Evolutionary conservation across 2,113 vertebrate genomes (phyloP).

Genomic region (Aramus guarauna): DNA sequence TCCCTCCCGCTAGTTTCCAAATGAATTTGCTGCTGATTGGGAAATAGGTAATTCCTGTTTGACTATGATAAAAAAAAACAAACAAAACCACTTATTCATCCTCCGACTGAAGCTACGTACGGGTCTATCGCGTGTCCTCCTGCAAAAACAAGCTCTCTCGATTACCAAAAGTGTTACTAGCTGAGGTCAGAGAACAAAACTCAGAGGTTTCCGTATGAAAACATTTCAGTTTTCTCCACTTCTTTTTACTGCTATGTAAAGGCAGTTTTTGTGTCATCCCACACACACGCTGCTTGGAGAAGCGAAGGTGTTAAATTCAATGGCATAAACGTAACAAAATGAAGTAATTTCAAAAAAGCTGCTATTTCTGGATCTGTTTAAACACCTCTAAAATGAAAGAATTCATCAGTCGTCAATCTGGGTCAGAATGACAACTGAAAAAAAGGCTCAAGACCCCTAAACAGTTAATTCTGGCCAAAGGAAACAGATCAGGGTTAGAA

Average conservation of each 20-base stretch:
- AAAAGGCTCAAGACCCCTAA: accelerated
- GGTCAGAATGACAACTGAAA: neutral
- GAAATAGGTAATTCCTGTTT: neutral
- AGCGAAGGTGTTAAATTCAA: neutral
- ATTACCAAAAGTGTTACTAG: accelerated
- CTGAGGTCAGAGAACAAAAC: neutral
- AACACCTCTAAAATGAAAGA: neutral
- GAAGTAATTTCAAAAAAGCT: neutral
- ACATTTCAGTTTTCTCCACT: neutral
- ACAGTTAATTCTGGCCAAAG: neutral
- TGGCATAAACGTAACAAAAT: no score
- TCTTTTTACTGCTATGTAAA: accelerated
- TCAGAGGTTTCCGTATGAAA: neutral
- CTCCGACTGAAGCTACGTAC: accelerated
- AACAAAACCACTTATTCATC: accelerated
- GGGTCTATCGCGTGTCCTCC: accelerated
- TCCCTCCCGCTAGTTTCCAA: neutral
- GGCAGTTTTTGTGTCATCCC: neutral
- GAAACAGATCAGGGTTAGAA: neutral
- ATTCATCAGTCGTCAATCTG: neutral
- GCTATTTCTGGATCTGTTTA: neutral
- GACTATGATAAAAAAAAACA: neutral
- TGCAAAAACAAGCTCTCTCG: neutral
- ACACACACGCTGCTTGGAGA: neutral
- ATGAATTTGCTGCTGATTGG: neutral